A percentile compares a stretch with the other conserved stretches of the same genome.
Conservation (phyloP, 2,888 invertebrate genomes). For the Leptopterna dolabrata region DNA sequence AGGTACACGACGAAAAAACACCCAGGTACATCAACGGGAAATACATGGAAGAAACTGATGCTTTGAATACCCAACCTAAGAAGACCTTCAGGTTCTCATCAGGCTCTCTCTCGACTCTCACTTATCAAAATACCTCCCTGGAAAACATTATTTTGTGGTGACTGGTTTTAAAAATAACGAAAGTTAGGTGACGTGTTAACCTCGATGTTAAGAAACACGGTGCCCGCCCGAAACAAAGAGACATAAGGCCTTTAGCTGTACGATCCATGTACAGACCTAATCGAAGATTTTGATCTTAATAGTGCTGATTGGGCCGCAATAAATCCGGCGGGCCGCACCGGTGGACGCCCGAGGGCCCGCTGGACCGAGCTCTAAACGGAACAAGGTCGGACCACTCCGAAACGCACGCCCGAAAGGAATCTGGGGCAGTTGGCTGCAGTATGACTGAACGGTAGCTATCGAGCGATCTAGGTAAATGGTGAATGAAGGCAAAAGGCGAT, state of each 20-base stretch:
- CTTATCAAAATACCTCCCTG: too few species aligned
- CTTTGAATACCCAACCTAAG: too few species aligned
- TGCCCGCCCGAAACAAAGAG: background rate
- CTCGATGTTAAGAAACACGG: background rate
- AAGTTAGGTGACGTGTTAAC: background rate
- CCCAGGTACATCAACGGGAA: too few species aligned
- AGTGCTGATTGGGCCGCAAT: conserved; percentile 24
- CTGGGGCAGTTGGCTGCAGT: conserved; percentile 1
- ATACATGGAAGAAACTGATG: too few species aligned
- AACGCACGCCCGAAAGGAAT: conserved; percentile 2
- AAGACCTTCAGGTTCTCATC: too few species aligned
- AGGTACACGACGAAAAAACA: too few species aligned
- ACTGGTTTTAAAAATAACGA: background rate
- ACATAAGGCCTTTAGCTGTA: background rate
- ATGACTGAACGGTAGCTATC: background rate
- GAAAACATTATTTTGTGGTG: too few species aligned
- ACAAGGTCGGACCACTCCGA: conserved; percentile 24
- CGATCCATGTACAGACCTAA: background rate
- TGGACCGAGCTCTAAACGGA: background rate
- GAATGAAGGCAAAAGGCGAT: background rate
- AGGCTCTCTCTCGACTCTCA: too few species aligned
- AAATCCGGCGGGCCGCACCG: conserved; percentile 12
- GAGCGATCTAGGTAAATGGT: background rate
- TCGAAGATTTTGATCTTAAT: background rate
- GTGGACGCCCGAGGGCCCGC: conserved; percentile 6